Evolutionary conservation across 2,888 invertebrate species (phyloP).

Genomic region (Auanema freiburgensis): DNA sequence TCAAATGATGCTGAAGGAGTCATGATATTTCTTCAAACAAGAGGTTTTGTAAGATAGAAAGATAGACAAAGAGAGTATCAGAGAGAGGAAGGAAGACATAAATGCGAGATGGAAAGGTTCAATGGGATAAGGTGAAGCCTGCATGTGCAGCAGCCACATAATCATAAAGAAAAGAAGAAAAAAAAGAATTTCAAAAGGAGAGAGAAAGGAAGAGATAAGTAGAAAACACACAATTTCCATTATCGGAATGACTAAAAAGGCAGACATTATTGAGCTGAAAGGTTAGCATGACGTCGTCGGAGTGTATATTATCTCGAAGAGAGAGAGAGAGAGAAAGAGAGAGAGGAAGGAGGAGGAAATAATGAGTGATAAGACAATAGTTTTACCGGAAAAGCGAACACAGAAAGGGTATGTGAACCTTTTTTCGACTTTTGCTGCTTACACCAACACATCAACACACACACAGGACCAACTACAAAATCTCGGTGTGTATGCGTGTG

Average conservation of each 20-base stretch:
- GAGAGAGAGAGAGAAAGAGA: slow-evolving; percentile 1
- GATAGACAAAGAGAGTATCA: slow-evolving; percentile 1
- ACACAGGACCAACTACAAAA: too few relatives aligned
- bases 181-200: slow-evolving; percentile 21
- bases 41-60: slow-evolving; percentile 1
- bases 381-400: too few relatives aligned
- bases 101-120: slow-evolving; percentile 3
- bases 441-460: too few relatives aligned
- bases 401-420: too few relatives aligned
- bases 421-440: too few relatives aligned
- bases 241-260: slow-evolving; percentile 3
- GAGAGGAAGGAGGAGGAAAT: neutral
- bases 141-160: slow-evolving; percentile 14
- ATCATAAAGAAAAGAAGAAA: slow-evolving; percentile 22
- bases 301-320: neutral
- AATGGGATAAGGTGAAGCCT: too few relatives aligned
- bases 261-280: neutral
- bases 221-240: slow-evolving; percentile 9
- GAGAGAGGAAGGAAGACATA: slow-evolving; percentile 12
- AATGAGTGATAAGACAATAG: neutral
- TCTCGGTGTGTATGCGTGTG: neutral
- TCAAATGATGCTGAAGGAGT: neutral
- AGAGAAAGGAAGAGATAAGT: slow-evolving; percentile 10
- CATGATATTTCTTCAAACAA: slow-evolving; percentile 2
- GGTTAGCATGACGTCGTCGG: neutral